Evolutionary conservation across 2,888 invertebrate species (phyloP).

Genomic region (Exephanes ischioxanthus): DNA sequence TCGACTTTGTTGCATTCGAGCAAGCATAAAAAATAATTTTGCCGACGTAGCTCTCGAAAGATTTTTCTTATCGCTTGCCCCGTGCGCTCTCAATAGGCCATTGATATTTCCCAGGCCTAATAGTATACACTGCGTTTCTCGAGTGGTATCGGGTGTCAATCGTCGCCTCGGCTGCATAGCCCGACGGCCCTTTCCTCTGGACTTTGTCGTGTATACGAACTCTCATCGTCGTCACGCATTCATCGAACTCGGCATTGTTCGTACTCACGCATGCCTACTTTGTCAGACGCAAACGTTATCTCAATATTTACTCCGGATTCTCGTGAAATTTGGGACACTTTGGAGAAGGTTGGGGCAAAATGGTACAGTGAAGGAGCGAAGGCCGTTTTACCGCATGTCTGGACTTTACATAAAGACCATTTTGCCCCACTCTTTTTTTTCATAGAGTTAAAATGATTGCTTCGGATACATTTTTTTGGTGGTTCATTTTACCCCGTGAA

Average conservation of each 20-base stretch:
- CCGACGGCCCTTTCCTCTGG: constrained; percentile 26
- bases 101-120: neutral
- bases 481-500: too few species aligned
- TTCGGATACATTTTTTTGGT: too few species aligned
- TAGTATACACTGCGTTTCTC: constrained; percentile 8
- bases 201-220: constrained; percentile 17
- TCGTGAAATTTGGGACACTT: constrained; percentile 1
- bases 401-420: too few species aligned
- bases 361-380: too few species aligned
- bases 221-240: neutral
- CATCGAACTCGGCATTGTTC: neutral
- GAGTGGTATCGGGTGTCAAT: constrained; percentile 50
- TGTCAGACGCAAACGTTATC: constrained; percentile 13
- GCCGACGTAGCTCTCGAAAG: neutral
- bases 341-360: too few species aligned
- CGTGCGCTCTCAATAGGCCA: neutral
- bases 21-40: neutral
- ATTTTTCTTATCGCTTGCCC: neutral
- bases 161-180: neutral
- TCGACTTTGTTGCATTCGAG: neutral
- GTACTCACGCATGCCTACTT: constrained; percentile 23
- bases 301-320: constrained; percentile 25
- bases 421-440: too few species aligned
- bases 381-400: too few species aligned
- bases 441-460: too few species aligned